Evolutionary conservation across 2,113 vertebrate species (phyloP).

Genomic region (Alaudala cheleensis): DNA sequence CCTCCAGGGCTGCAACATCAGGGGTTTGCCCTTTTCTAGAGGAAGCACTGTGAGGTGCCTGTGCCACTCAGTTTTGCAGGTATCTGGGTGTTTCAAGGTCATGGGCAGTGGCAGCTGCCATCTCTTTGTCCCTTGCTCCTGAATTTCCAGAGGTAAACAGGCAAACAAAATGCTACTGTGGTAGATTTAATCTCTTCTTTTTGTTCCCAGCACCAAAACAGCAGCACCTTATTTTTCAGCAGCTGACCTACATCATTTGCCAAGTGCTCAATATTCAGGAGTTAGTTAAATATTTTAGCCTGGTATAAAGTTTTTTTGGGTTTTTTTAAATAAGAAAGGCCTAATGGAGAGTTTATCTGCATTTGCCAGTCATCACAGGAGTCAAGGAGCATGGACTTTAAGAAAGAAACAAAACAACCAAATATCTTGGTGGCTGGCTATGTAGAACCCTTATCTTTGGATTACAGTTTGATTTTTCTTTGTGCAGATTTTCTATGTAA

Average conservation of each 20-base stretch:
- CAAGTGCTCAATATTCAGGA: background rate
- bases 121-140: background rate
- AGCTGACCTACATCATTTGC: background rate
- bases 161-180: background rate
- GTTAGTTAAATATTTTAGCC: background rate
- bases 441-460: background rate
- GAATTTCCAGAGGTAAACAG: background rate
- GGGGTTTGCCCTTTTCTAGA: background rate
- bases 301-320: background rate
- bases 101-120: background rate
- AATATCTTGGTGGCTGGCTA: background rate
- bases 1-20: background rate
- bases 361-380: background rate
- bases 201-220: background rate
- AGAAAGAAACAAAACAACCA: background rate
- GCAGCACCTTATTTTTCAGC: background rate
- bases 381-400: background rate
- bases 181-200: background rate
- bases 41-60: background rate
- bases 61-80: background rate
- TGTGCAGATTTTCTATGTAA: background rate
- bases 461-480: background rate
- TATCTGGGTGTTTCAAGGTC: background rate
- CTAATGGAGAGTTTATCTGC: background rate
- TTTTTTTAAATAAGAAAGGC: background rate